Conservation (phyloP, 2,113 vertebrate genomes). For the Microcebus griseorufus region DNA sequence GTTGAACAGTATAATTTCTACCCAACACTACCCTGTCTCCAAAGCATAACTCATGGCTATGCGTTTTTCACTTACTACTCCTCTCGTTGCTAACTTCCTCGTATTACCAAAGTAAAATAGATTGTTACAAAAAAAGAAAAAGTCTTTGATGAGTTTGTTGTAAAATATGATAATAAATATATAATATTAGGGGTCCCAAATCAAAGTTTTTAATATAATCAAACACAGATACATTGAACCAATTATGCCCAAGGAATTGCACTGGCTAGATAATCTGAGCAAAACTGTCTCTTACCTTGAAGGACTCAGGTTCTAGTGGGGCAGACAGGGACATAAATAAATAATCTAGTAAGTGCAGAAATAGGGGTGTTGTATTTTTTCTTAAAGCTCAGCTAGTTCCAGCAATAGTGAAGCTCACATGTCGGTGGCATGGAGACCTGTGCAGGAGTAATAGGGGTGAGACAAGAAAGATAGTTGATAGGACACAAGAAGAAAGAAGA, state of each 20-base stretch:
- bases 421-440: not conserved
- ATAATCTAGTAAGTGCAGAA: not conserved
- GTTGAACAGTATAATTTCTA: not conserved
- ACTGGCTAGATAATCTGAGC: not conserved
- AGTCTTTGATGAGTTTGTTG: not conserved
- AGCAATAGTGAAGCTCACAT: not conserved
- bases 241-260: not conserved
- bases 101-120: not conserved
- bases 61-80: not conserved
- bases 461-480: not conserved
- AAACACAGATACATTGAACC: not conserved
- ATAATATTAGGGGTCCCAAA: not conserved
- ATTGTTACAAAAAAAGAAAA: not conserved
- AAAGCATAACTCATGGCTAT: not conserved
- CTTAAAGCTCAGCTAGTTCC: not conserved
- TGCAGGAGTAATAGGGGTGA: not conserved
- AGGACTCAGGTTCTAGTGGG: not conserved
- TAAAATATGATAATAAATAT: not conserved
- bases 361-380: not conserved
- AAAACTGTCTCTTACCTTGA: not conserved
- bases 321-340: not conserved
- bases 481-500: not conserved
- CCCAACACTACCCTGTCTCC: not conserved
- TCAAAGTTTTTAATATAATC: not conserved
- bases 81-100: not conserved